A percentile compares a stretch with the other conserved stretches of the same genome.
These are phyloP conservation scores for Cylas formicarius DNA, from an alignment of 1,140 invertebrate species.

Conservation along the genomic window DNA sequence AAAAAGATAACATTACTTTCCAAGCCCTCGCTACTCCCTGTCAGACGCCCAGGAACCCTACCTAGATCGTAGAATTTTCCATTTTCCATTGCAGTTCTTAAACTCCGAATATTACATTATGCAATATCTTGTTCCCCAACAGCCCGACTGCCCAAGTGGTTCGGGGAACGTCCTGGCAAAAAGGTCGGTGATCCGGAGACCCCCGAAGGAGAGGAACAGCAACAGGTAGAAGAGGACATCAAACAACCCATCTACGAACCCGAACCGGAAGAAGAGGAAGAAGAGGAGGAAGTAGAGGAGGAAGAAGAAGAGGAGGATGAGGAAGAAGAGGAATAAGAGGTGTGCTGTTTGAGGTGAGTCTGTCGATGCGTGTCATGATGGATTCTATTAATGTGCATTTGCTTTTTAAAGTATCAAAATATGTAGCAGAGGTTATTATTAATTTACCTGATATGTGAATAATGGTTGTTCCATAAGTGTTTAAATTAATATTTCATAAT, in stretches of 20 bases:
- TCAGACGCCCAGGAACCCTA: not conserved
- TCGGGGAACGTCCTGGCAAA: conserved; percentile 87
- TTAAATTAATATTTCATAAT: too few relatives aligned
- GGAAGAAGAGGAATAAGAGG: conserved; percentile 57
- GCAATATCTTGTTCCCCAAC: conserved; percentile 27
- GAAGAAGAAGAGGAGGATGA: conserved; percentile 57
- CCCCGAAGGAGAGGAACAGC: conserved; percentile 81
- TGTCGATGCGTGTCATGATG: too few relatives aligned
- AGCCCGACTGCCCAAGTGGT: conserved; percentile 90
- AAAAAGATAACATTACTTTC: too few relatives aligned
- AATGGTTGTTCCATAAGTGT: too few relatives aligned
- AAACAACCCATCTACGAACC: conserved; percentile 58
- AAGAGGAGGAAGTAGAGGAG: conserved; percentile 60
- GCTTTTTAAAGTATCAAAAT: too few relatives aligned
- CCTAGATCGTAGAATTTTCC: conserved; percentile 1
- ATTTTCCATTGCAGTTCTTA: conserved; percentile 8
- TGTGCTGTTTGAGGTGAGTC: conserved; percentile 3
- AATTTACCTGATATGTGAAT: too few relatives aligned
- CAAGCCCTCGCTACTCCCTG: too few relatives aligned
- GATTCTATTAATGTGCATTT: too few relatives aligned
- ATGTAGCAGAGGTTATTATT: too few relatives aligned
- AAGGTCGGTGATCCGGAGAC: conserved; percentile 80
- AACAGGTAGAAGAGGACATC: conserved; percentile 62
- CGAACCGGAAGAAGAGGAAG: conserved; percentile 66
- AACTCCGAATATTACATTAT: conserved; percentile 19